A percentile compares a stretch with the other conserved stretches of the same genome.
Conservation (phyloP, 64 coral and sea anemone genomes). For the Catalaphyllia jardinei region DNA sequence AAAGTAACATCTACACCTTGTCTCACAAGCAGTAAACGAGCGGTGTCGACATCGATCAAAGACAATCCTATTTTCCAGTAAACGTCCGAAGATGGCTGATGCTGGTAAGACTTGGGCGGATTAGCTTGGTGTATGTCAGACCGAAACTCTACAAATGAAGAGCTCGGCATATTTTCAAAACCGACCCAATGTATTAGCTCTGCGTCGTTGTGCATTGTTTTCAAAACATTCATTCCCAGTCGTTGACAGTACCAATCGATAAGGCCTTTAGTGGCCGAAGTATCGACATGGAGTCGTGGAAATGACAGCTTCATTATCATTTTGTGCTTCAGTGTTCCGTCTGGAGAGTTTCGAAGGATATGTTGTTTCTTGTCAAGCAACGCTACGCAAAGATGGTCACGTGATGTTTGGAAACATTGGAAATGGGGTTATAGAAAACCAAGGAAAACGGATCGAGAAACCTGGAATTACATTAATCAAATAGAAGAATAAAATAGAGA, state of each 20-base stretch:
- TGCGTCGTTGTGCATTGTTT: not conserved
- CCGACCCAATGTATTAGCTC: slow-evolving; percentile 31
- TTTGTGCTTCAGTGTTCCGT: not conserved
- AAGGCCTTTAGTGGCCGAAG: slow-evolving; percentile 7
- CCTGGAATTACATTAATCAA: no score
- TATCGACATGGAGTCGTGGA: slow-evolving; percentile 18
- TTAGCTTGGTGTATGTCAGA: not conserved
- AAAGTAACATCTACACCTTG: slow-evolving; percentile 28
- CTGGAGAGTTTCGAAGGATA: no score
- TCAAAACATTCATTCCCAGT: slow-evolving; percentile 19
- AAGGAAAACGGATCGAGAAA: no score
- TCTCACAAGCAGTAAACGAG: slow-evolving; percentile 30
- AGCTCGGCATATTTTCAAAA: not conserved
- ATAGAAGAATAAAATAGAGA: no score
- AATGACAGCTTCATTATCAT: slow-evolving; percentile 22
- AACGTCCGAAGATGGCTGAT: slow-evolving; percentile 25
- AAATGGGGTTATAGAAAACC: no score
- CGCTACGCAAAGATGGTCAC: no score
- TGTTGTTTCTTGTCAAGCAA: no score
- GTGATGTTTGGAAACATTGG: no score
- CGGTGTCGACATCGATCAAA: slow-evolving; percentile 49
- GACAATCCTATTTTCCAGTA: slow-evolving; percentile 75
- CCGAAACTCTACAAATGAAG: slow-evolving; percentile 17
- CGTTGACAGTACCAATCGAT: slow-evolving; percentile 18
- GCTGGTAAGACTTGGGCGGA: slow-evolving; percentile 3